These are phyloP conservation scores for Andrena haemorrhoa DNA, from an alignment of 2,888 invertebrate genomes.

Conservation along the genomic window DNA sequence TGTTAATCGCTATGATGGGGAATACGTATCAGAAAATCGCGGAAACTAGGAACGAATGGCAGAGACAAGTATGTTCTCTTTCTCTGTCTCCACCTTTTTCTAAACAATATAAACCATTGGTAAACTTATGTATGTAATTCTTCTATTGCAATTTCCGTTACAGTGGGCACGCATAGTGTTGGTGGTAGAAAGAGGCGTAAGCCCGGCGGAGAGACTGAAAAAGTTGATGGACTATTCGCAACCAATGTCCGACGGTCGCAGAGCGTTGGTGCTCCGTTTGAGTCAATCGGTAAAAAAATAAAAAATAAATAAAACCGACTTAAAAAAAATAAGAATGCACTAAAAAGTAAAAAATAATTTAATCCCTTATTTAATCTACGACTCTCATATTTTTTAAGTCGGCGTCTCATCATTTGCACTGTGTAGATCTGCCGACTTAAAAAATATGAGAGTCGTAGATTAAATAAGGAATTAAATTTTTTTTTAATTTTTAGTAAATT, in stretches of 20 bases:
- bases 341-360: too few species aligned
- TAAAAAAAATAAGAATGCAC: too few species aligned
- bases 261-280: conserved; percentile 94
- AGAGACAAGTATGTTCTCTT: conserved; percentile 90
- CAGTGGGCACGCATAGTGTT: conserved; percentile 99
- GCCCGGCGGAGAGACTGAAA: conserved; percentile 93
- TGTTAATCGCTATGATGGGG: conserved; percentile 99
- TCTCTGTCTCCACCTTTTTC: not conserved
- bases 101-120: not conserved
- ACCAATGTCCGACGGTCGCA: conserved; percentile 95
- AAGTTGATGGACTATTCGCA: conserved; percentile 97
- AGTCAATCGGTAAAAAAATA: conserved; percentile 92
- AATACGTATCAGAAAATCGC: conserved; percentile 99
- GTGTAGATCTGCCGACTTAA: too few species aligned
- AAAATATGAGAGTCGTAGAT: too few species aligned
- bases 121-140: too few species aligned
- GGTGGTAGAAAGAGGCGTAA: conserved; percentile 98
- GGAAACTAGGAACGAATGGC: conserved; percentile 99
- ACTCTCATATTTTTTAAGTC: too few species aligned
- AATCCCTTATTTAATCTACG: too few species aligned
- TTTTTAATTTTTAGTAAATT: too few species aligned
- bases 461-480: too few species aligned
- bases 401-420: too few species aligned
- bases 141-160: conserved; percentile 54
- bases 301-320: too few species aligned